Evolutionary conservation across 2,797 vertebrate species (phyloP).

Genomic region (Sebastes miniatus): DNA sequence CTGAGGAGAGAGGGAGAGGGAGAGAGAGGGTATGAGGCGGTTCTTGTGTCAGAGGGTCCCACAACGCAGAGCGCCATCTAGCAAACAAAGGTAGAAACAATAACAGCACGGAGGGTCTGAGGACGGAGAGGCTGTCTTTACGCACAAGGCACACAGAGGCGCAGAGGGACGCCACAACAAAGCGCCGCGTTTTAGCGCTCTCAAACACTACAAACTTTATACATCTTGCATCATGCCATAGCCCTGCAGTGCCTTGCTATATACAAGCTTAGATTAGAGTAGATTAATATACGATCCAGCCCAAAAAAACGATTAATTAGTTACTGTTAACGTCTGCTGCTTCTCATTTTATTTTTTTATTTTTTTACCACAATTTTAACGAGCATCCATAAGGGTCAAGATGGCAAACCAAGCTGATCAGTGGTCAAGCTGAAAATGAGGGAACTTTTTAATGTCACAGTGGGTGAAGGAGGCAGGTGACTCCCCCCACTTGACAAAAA

Average conservation of each 20-base stretch:
- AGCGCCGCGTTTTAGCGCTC: slow-evolving; percentile 50
- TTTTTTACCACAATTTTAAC: slow-evolving; percentile 7
- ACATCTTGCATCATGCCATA: neutral
- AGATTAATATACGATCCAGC: neutral
- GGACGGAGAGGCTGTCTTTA: slow-evolving; percentile 49
- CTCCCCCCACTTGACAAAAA: slow-evolving; percentile 56
- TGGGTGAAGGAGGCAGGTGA: slow-evolving; percentile 28
- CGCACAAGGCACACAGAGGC: slow-evolving; percentile 47
- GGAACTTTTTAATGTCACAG: slow-evolving; percentile 54
- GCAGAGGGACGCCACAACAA: slow-evolving; percentile 55
- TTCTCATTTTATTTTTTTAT: neutral
- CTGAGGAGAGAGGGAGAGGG: slow-evolving; percentile 46
- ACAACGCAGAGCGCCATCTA: slow-evolving; percentile 96
- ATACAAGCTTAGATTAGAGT: neutral
- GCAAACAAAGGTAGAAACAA: slow-evolving; percentile 89
- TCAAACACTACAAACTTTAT: slow-evolving; percentile 35
- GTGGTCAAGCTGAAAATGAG: slow-evolving; percentile 37
- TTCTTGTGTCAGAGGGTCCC: slow-evolving; percentile 80
- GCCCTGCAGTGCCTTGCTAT: neutral
- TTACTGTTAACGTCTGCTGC: neutral
- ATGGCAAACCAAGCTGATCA: slow-evolving; percentile 21
- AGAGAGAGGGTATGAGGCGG: slow-evolving; percentile 46
- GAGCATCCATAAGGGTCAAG: slow-evolving; percentile 16
- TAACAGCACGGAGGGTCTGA: slow-evolving; percentile 65
- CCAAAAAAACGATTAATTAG: slow-evolving; percentile 1